Evolutionary conservation across 2,113 vertebrate genomes (phyloP).

Genomic region (Phrynosoma blainvillii): DNA sequence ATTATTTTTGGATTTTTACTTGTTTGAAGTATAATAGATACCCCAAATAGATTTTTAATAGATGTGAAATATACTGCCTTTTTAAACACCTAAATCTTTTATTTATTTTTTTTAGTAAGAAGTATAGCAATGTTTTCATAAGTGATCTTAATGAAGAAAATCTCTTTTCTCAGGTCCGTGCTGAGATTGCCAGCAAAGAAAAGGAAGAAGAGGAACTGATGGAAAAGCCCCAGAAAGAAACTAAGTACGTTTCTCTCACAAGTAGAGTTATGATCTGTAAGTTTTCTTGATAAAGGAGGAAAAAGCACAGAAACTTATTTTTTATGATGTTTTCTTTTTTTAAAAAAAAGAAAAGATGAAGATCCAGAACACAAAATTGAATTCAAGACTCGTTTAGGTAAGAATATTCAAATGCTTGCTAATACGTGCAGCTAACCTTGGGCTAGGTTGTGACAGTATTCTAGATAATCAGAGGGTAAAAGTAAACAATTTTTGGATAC

Average conservation of each 20-base stretch:
- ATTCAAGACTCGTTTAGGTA: slow-evolving; percentile 96
- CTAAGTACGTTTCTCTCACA: slow-evolving; percentile 82
- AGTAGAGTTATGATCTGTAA: not conserved
- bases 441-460: not conserved
- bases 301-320: not conserved
- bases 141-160: not conserved
- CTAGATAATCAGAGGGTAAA: not conserved
- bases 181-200: slow-evolving; percentile 98
- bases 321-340: slow-evolving; percentile 28
- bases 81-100: not conserved
- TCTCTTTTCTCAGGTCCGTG: slow-evolving; percentile 84
- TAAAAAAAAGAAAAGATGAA: slow-evolving; percentile 88
- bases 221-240: slow-evolving; percentile 97
- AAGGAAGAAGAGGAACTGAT: slow-evolving; percentile 97
- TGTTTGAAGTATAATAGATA: not conserved
- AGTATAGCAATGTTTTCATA: not conserved
- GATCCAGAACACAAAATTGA: slow-evolving; percentile 99
- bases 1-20: not conserved
- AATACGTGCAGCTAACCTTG: not conserved
- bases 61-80: not conserved
- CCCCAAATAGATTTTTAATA: too few species aligned
- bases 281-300: not conserved
- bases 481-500: not conserved
- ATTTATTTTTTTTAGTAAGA: not conserved
- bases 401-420: slow-evolving; percentile 52